Base-by-base conservation (phyloP, 2,113 vertebrate species). In the Trinectes maculatus region DNA sequence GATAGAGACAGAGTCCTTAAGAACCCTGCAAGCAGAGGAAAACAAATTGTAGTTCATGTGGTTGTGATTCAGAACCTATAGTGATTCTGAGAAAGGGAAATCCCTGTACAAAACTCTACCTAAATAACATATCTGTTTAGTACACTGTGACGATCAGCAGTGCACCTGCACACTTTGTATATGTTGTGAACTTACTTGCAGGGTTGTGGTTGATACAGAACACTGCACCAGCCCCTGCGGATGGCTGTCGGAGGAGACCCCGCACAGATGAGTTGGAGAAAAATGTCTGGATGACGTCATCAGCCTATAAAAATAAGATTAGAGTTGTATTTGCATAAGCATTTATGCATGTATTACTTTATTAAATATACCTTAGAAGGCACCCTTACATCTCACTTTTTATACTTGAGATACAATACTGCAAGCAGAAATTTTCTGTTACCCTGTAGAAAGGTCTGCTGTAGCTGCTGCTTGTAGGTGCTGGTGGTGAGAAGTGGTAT, bases 391-490 rank as follows among this genome's bases (percentile, higher is more conserved):
- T 12, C 5, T 19, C 48, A n/a, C 16, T 21, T 47, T 42, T 3
- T 56, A 49, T 31, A 47, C 10, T 37, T 48, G 3, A 16, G 3
- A 22, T 31, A 24, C 15, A 39, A 44, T 10, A 33, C 3, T 52
- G 4, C 26, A 11, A 51, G 5, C 3, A 28, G n/a, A n/a, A 18
- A 22, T n/a, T 3, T 40, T 70, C 6, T 29, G 25, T 57, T 82
- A 93, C 93, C 85, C 80, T 87, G 74, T 93, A 93, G 77, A 93
- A 91, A n/a, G 47, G 52, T 76, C 77, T 79, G 55, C 72, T 78
- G 63, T 64, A 53, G 31, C 19, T 40, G 68, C 1, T 33, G 15
- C 42, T 51, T 5, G 55, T 12, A 3, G 76, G 31, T 11, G 19
- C 57, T 31, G 74, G 73, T 40, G 68, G 53, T 24, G 83, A 84